Conservation (phyloP, 2,113 vertebrate species). For the Eurypyga helias region DNA sequence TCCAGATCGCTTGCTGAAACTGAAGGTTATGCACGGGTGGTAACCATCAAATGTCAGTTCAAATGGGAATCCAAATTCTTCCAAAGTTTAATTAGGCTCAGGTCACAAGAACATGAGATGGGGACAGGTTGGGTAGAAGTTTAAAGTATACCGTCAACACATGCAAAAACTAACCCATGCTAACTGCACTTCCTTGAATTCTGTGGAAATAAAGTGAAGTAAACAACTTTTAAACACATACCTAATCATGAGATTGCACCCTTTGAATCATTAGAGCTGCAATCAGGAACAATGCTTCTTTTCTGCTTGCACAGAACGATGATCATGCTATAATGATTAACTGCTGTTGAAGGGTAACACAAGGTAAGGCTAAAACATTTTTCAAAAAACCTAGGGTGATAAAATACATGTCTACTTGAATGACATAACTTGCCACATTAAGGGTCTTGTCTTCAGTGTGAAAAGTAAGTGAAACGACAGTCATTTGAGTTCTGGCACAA, state of each 20-base stretch:
- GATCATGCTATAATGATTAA: slow-evolving; percentile 51
- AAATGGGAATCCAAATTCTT: background rate
- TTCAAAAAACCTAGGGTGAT: slow-evolving; percentile 28
- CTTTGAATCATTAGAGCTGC: slow-evolving; percentile 44
- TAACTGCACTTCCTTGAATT: background rate
- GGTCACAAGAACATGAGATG: background rate
- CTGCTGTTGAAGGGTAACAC: slow-evolving; percentile 40
- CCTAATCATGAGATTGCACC: slow-evolving; percentile 21
- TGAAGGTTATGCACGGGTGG: slow-evolving; percentile 31
- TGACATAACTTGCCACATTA: background rate
- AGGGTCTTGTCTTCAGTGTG: background rate
- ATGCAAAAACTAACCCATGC: background rate
- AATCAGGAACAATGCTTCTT: slow-evolving; percentile 43
- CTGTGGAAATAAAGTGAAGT: background rate
- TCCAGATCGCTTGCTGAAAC: slow-evolving; percentile 23
- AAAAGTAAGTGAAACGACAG: background rate
- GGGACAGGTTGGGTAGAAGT: background rate
- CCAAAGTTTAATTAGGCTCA: background rate
- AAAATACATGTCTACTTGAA: background rate
- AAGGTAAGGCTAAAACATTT: slow-evolving; percentile 55
- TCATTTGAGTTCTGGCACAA: background rate
- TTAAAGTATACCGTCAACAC: background rate
- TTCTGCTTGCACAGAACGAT: slow-evolving; percentile 46
- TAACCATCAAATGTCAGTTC: slow-evolving; percentile 19
- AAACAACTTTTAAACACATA: slow-evolving; percentile 47